Conservation (phyloP, 37 sponge, comb jelly and placozoan species). For the Cliona cf. orientalis region DNA sequence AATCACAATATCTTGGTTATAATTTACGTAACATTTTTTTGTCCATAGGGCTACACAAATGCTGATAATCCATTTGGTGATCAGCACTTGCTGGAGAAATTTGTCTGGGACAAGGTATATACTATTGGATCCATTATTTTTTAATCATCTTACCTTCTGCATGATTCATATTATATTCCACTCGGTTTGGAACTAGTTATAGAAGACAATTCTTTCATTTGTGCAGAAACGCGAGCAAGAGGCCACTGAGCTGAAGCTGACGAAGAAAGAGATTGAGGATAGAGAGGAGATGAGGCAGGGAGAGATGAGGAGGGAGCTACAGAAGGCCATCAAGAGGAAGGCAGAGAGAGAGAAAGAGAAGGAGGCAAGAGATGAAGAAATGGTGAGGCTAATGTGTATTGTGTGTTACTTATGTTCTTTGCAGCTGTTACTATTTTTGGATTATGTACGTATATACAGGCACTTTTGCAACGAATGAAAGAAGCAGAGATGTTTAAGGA, state of each 20-base stretch:
- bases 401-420: not conserved
- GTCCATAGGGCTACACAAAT: constrained; percentile 83
- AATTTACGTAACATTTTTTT: not conserved
- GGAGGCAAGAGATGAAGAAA: constrained; percentile 89
- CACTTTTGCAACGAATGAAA: constrained; percentile 85
- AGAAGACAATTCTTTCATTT: not conserved
- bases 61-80: constrained; percentile 96
- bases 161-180: too few species aligned
- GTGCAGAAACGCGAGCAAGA: constrained; percentile 80
- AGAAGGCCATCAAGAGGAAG: constrained; percentile 88
- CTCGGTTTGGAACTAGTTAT: too few species aligned
- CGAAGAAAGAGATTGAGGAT: constrained; percentile 63
- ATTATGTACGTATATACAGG: constrained; percentile 12
- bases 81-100: constrained; percentile 75
- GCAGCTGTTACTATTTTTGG: not conserved
- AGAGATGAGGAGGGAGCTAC: constrained; percentile 90
- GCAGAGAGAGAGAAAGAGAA: constrained; percentile 91
- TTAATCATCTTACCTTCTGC: too few species aligned
- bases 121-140: not conserved
- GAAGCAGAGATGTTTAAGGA: constrained; percentile 95
- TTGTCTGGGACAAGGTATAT: constrained; percentile 92
- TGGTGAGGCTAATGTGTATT: constrained; percentile 35
- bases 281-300: constrained; percentile 66
- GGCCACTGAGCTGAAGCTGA: constrained; percentile 60
- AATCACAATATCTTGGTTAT: not conserved